Evolutionary conservation across 2,888 invertebrate genomes (phyloP).

Genomic region (Hemaris fuciformis): DNA sequence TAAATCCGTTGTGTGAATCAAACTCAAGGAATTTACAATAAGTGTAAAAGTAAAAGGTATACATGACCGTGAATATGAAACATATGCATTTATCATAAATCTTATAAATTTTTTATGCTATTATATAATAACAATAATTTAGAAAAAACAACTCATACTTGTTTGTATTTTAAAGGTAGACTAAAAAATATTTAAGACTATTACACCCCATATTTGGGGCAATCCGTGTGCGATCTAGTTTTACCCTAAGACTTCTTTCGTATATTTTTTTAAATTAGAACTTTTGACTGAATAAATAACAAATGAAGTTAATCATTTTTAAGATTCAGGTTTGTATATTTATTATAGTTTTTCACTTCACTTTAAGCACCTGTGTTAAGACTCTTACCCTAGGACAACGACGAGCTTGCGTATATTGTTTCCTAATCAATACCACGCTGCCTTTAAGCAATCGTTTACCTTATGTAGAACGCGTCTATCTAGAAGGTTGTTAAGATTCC

Average conservation of each 20-base stretch:
- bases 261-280: too few relatives aligned
- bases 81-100: not conserved
- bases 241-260: too few relatives aligned
- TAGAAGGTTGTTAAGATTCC: slow-evolving; percentile 47
- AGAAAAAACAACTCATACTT: too few relatives aligned
- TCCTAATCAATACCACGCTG: slow-evolving; percentile 10
- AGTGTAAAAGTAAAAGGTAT: slow-evolving; percentile 4
- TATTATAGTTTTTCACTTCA: too few relatives aligned
- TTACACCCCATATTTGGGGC: too few relatives aligned
- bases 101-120: not conserved
- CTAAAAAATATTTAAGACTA: not conserved
- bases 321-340: too few relatives aligned
- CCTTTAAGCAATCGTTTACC: slow-evolving; percentile 15
- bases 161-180: not conserved
- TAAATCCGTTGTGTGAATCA: slow-evolving; percentile 29
- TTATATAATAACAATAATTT: not conserved
- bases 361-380: too few relatives aligned
- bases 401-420: not conserved
- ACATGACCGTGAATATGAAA: not conserved
- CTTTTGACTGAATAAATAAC: too few relatives aligned
- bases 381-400: too few relatives aligned
- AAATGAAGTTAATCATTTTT: too few relatives aligned
- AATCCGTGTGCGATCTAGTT: too few relatives aligned
- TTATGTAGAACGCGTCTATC: slow-evolving; percentile 46
- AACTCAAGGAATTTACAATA: slow-evolving; percentile 26